These are phyloP conservation scores for Myripristis murdjan DNA, from an alignment of 2,797 vertebrate genomes.

Conservation along the genomic window DNA sequence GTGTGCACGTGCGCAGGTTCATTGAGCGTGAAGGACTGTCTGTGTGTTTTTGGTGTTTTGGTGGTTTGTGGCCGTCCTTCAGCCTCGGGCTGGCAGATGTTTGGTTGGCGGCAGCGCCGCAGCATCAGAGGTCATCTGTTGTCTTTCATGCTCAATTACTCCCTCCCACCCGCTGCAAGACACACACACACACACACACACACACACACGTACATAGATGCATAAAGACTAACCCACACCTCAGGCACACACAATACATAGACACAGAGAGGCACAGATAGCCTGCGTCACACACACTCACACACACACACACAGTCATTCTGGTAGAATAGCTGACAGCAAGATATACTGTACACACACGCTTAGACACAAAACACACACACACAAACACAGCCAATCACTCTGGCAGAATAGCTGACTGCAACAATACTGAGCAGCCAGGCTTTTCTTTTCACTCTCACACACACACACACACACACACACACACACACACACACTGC, in stretches of 20 bases:
- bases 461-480: background rate
- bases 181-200: constrained; percentile 8
- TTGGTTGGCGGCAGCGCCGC: constrained; percentile 64
- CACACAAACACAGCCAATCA: background rate
- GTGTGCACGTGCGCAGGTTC: too few relatives aligned
- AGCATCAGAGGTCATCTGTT: constrained; percentile 63
- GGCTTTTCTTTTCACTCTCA: too few relatives aligned
- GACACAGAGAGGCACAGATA: too few relatives aligned
- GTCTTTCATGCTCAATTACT: constrained; percentile 67
- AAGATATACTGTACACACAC: background rate
- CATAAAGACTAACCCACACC: constrained; percentile 12
- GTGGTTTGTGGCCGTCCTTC: constrained; percentile 2
- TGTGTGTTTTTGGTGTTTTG: too few relatives aligned
- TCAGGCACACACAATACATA: too few relatives aligned
- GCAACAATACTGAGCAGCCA: background rate
- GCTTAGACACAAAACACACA: background rate
- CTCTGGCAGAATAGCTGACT: background rate
- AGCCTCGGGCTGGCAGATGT: constrained; percentile 56
- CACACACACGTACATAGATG: constrained; percentile 4
- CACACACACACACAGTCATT: constrained; percentile 1
- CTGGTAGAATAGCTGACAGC: constrained; percentile 17
- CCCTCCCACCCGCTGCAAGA: background rate
- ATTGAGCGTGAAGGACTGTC: too few relatives aligned
- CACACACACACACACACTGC: too few relatives aligned
- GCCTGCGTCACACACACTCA: background rate